Percentiles rank a stretch among this genome's conserved stretches.
Evolutionary conservation across 1,140 invertebrate genomes (phyloP).

Genomic region (Drosophila repleta): DNA sequence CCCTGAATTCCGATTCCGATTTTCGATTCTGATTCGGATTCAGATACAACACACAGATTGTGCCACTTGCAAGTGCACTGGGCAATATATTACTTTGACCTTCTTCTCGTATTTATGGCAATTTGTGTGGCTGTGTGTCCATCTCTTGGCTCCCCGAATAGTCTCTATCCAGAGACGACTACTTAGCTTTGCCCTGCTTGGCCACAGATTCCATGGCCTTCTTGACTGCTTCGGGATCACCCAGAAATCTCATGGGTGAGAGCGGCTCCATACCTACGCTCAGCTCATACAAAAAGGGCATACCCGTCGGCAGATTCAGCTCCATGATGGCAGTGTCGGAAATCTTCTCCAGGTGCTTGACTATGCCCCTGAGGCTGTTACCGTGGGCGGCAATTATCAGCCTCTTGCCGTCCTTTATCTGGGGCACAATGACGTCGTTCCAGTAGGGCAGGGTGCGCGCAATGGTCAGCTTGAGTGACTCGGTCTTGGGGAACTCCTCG

Average conservation of each 20-base stretch:
- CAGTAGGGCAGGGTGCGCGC: slow-evolving; percentile 95
- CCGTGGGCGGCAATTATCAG: slow-evolving; percentile 97
- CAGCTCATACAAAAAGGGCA: slow-evolving; percentile 97
- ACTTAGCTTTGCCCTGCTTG: slow-evolving; percentile 92
- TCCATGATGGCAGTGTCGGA: slow-evolving; percentile 94
- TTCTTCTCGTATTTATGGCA: slow-evolving; percentile 31
- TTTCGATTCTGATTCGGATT: slow-evolving; percentile 12
- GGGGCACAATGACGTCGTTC: slow-evolving; percentile 95
- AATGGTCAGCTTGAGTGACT: slow-evolving; percentile 96
- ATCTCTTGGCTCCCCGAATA: background rate
- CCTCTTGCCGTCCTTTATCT: slow-evolving; percentile 92
- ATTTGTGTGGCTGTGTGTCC: slow-evolving; percentile 34
- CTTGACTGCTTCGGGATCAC: slow-evolving; percentile 95
- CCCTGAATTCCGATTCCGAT: slow-evolving; percentile 12
- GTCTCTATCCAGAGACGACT: slow-evolving; percentile 52
- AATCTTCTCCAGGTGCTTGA: slow-evolving; percentile 95
- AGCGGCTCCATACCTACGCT: slow-evolving; percentile 95
- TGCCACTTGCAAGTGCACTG: slow-evolving; percentile 55
- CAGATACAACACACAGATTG: slow-evolving; percentile 26
- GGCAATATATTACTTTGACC: slow-evolving; percentile 51
- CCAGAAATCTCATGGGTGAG: slow-evolving; percentile 95
- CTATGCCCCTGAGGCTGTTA: slow-evolving; percentile 96
- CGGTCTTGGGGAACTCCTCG: slow-evolving; percentile 94
- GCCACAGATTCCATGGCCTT: slow-evolving; percentile 97
- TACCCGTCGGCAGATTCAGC: slow-evolving; percentile 97